These are phyloP conservation scores for Gymnoscelis rufifasciata DNA, from an alignment of 2,888 invertebrate genomes.

Conservation along the genomic window DNA sequence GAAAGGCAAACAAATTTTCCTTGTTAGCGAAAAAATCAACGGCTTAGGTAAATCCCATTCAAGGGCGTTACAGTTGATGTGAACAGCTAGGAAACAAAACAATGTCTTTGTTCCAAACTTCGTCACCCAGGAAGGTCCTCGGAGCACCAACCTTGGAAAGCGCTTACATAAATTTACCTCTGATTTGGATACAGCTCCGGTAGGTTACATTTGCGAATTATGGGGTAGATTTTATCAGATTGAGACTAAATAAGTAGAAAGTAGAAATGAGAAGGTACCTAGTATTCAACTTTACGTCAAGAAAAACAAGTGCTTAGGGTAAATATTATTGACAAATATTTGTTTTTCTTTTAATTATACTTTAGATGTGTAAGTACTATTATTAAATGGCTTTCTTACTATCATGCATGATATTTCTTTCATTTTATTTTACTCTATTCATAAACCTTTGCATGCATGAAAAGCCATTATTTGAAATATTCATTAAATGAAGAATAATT, in stretches of 20 bases:
- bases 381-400: not conserved
- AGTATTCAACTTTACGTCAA: not conserved
- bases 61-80: constrained; percentile 63
- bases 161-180: constrained; percentile 35
- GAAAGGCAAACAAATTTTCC: constrained; percentile 10
- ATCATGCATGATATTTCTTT: constrained; percentile 7
- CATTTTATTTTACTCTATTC: not conserved
- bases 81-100: constrained; percentile 74
- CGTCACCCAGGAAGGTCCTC: constrained; percentile 63
- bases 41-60: constrained; percentile 38
- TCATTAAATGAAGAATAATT: not conserved
- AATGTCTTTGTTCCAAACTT: constrained; percentile 60
- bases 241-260: too few relatives aligned
- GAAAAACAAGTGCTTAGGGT: too few relatives aligned
- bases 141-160: constrained; percentile 41
- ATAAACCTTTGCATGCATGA: not conserved
- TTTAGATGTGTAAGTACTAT: not conserved
- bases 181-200: constrained; percentile 16
- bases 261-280: too few relatives aligned
- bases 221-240: not conserved
- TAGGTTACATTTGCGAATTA: too few relatives aligned
- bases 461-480: not conserved
- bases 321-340: not conserved
- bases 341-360: not conserved
- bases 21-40: constrained; percentile 16